phyloP scores from a whole-genome alignment of 2,888 invertebrate genomes.

The Parascotia fuliginaria region DNA sequence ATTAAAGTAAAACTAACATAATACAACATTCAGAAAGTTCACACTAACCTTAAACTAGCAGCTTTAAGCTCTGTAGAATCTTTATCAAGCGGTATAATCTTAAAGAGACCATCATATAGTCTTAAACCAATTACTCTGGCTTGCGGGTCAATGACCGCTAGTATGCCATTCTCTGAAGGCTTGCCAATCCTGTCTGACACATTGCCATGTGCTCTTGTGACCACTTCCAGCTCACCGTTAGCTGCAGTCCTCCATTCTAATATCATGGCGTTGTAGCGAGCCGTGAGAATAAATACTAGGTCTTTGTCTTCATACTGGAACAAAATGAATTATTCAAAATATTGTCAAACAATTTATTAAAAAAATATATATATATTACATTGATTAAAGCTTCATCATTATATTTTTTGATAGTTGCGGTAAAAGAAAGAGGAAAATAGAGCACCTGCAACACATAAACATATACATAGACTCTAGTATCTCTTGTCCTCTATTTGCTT shows the following conservation, averaged over 20 bases:
- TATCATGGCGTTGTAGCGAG: conserved; percentile 98
- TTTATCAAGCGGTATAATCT: conserved; percentile 98
- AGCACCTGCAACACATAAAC: no score
- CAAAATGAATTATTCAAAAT: not conserved
- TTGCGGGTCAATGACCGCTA: conserved; percentile 98
- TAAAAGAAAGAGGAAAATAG: no score
- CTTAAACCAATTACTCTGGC: conserved; percentile 97
- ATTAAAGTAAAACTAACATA: no score
- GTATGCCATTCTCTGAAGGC: conserved; percentile 97
- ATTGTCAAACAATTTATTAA: no score
- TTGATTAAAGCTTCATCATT: no score
- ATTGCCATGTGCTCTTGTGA: conserved; percentile 98
- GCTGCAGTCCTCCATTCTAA: conserved; percentile 92
- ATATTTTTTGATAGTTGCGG: no score
- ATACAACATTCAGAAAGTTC: no score
- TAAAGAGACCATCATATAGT: conserved; percentile 98
- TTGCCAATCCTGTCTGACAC: conserved; percentile 97
- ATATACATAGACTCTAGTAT: no score
- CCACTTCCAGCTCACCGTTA: conserved; percentile 94
- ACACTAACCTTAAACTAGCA: conserved; percentile 89
- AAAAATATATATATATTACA: no score
- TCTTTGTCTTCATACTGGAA: conserved; percentile 96
- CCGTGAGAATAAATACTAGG: conserved; percentile 96
- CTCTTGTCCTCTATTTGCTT: no score
- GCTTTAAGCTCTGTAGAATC: conserved; percentile 97